A percentile compares a stretch with the other conserved stretches of the same genome.
Conservation (phyloP, 1,140 invertebrate genomes). For the Mactra quadrangularis region DNA sequence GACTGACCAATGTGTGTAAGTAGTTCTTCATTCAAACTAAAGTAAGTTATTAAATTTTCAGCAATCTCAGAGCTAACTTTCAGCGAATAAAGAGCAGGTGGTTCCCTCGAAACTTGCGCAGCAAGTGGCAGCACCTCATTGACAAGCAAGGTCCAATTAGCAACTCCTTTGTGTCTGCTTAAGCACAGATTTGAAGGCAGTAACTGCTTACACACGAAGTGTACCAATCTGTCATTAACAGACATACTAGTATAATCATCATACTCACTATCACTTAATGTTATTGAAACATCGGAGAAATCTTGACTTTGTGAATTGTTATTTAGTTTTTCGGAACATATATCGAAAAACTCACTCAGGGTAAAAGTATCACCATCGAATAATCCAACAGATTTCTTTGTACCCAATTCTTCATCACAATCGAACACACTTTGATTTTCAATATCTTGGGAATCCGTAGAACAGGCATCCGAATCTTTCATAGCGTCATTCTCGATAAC, state of each 20-base stretch:
- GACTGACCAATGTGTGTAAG: background rate
- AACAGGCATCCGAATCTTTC: background rate
- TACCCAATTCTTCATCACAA: too few species aligned
- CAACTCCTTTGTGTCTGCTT: background rate
- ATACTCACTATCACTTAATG: background rate
- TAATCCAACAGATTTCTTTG: too few species aligned
- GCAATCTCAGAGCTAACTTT: conserved; percentile 23
- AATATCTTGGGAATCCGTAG: too few species aligned
- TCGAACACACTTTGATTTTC: too few species aligned
- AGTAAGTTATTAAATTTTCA: background rate
- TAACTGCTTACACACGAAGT: conserved; percentile 3
- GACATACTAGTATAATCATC: background rate
- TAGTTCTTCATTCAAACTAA: background rate
- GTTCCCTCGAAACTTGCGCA: background rate
- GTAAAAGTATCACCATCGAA: too few species aligned
- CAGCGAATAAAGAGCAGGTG: conserved; percentile 1
- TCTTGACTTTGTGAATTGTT: too few species aligned
- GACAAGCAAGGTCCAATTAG: conserved; percentile 6
- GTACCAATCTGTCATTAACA: background rate
- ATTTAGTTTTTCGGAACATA: too few species aligned
- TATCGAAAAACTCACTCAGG: too few species aligned
- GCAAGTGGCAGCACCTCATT: background rate
- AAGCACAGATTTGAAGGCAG: conserved; percentile 15
- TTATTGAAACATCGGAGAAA: too few species aligned
- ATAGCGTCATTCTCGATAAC: background rate